Evolutionary conservation across 1,140 invertebrate species (phyloP).

Genomic region (Hyposmocoma kahamanoa): DNA sequence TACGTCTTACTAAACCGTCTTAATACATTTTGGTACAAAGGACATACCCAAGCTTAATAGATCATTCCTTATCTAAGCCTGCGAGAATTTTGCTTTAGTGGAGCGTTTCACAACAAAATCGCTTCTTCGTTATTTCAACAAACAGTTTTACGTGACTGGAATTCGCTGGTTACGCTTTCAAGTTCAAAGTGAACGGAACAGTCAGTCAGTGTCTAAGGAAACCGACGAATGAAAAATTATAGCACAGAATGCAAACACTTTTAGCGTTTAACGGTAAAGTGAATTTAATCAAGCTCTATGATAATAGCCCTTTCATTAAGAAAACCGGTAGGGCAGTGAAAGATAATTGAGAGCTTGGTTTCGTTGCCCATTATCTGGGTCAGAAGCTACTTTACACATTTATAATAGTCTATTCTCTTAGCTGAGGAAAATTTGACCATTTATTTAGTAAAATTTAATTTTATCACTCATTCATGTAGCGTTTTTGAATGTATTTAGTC

Average conservation of each 20-base stretch:
- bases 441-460: no score
- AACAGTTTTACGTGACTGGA: not conserved
- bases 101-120: no score
- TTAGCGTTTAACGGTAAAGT: not conserved
- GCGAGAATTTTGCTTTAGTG: no score
- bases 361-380: not conserved
- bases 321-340: not conserved
- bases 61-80: slow-evolving; percentile 6
- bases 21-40: not conserved
- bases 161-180: slow-evolving; percentile 3
- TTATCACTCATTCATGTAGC: no score
- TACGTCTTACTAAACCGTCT: no score
- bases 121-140: not conserved
- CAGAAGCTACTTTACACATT: no score
- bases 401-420: no score
- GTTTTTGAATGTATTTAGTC: no score
- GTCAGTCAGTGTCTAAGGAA: no score
- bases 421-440: no score
- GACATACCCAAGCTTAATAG: not conserved
- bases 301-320: slow-evolving; percentile 5
- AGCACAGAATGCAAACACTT: no score
- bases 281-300: not conserved
- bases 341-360: not conserved
- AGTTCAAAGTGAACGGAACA: slow-evolving; percentile 2
- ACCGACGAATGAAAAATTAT: no score